Percentiles rank a stretch among this genome's conserved stretches.
Evolutionary conservation across 2,113 vertebrate genomes (phyloP).

Genomic region (Hippoglossus stenolepis): DNA sequence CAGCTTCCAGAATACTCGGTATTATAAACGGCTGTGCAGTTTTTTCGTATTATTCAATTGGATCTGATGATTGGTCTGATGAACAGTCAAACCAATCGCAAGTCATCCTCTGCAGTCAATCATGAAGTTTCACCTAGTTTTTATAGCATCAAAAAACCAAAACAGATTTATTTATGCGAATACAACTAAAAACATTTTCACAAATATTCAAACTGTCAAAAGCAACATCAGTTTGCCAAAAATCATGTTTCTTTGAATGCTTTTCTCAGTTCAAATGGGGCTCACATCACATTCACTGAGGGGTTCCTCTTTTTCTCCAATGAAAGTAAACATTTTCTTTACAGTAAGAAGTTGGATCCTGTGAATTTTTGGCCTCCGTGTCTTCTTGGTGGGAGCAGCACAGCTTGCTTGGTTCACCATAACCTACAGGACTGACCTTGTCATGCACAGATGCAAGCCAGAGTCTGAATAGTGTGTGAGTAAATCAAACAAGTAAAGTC

Average conservation of each 20-base stretch:
- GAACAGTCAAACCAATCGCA: too few species aligned
- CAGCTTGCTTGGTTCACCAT: constrained; percentile 5
- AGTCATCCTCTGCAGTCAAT: too few species aligned
- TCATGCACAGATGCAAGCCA: neutral
- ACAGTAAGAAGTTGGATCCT: neutral
- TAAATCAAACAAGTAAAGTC: neutral
- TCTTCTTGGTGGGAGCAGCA: neutral
- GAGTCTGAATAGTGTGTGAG: neutral
- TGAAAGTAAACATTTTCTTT: neutral
- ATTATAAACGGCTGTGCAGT: neutral
- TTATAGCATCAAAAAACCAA: too few species aligned
- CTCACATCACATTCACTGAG: too few species aligned
- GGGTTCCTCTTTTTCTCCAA: neutral
- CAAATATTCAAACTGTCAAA: neutral
- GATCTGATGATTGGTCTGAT: too few species aligned
- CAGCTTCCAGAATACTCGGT: neutral
- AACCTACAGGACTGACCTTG: constrained; percentile 10
- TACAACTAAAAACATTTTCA: neutral
- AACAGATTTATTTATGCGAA: too few species aligned
- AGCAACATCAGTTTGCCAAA: neutral
- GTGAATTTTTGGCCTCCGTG: neutral
- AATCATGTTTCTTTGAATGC: neutral
- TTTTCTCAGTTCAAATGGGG: too few species aligned
- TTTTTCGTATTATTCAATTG: too few species aligned
- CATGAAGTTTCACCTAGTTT: too few species aligned